Base-by-base conservation (phyloP, 37 sponge, comb jelly and placozoan species). In the Halichondria panicea region DNA sequence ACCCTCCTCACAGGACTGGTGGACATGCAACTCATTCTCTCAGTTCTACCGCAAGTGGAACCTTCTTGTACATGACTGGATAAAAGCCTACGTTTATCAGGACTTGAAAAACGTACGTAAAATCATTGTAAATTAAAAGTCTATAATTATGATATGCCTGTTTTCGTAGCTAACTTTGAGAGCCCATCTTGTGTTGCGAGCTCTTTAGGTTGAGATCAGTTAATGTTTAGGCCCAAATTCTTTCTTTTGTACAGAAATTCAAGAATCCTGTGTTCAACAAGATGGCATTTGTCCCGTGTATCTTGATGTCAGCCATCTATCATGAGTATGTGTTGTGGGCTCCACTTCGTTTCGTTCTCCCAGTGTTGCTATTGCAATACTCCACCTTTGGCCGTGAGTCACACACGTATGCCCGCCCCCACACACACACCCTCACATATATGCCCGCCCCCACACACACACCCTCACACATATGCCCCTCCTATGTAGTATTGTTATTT, bases 1-100 rank as follows among this genome's bases (percentile, higher is more conserved):
- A n/a, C n/a, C n/a, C n/a, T n/a, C n/a, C n/a, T n/a, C 37, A 22
- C 71, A 93, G 95, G 92, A 90, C 68, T 94, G 95, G 95, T 94
- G 95, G 95, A 94, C 87, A 7, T 88, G 95, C 71, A 76, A 55
- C 13, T 74, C 77, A 18, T 94, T 74, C 42, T 71, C 75, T 21
- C 64, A 59, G 7, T 94, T 81, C 62, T 94, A 94, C 45, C 95
- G 95, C 33, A 90, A 85, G 78, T 94, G 95, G 95, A 94, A 94
- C 77, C 58, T 83, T 6, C 35, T 94, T 25, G 85, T 94, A 3
- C 92, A 94, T 60, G 95, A 94, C 63, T 94, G 95, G 95, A 87
- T 94, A 21, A 75, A 94, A 25, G 81, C 84, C 9, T 94, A 94
- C 85, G 82, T 94, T 41, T 94, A 85, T 50, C 85, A 79, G 24